Evolutionary conservation across 2,113 vertebrate species (phyloP).

Genomic region (Dasyprocta punctata): DNA sequence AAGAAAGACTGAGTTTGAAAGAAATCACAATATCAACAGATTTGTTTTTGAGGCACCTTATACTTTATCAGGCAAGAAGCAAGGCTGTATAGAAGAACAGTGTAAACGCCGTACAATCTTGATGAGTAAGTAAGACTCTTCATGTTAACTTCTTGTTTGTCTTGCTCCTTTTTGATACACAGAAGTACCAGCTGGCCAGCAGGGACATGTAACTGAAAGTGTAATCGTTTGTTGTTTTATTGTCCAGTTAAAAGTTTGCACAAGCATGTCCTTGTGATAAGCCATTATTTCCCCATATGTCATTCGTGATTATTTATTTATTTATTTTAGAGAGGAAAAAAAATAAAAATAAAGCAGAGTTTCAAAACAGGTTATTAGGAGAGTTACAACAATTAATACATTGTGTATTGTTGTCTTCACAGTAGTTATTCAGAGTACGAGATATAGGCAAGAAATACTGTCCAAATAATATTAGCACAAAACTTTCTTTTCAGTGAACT

Average conservation of each 20-base stretch:
- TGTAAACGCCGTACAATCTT: slow-evolving; percentile 95
- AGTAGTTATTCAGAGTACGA: too few species aligned
- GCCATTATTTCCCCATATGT: neutral
- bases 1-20: slow-evolving; percentile 96
- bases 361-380: too few species aligned
- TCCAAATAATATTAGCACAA: too few species aligned
- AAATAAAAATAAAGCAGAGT: too few species aligned
- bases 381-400: too few species aligned
- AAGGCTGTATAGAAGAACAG: slow-evolving; percentile 96
- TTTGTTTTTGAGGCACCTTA: slow-evolving; percentile 98
- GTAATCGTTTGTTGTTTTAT: neutral
- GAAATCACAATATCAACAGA: slow-evolving; percentile 94
- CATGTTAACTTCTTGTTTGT: slow-evolving; percentile 14
- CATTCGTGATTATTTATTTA: neutral
- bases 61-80: slow-evolving; percentile 97
- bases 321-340: too few species aligned
- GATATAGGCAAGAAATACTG: too few species aligned
- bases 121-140: slow-evolving; percentile 89
- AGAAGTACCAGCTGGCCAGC: slow-evolving; percentile 57
- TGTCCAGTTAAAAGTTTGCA: slow-evolving; percentile 23
- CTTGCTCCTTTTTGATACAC: slow-evolving; percentile 5
- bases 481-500: too few species aligned
- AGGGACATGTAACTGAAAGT: slow-evolving; percentile 44
- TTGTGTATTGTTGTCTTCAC: too few species aligned
- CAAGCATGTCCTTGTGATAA: slow-evolving; percentile 28